Base-by-base conservation (phyloP, 2,888 invertebrate species). In the Gnatocerus cornutus region DNA sequence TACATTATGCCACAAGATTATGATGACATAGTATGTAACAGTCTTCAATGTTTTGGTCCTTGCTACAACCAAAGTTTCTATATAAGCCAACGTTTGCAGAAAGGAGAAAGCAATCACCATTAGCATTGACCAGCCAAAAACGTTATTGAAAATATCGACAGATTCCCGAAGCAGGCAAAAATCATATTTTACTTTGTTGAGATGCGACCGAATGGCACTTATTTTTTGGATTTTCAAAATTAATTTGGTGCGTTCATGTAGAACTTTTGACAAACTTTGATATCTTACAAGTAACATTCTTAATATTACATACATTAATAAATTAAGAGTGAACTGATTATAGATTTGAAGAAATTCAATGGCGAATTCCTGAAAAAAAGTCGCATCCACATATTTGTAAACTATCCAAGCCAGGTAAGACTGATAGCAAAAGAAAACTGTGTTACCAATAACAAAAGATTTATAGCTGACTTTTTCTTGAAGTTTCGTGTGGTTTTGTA, bases 91-190 rank as follows among this genome's bases (percentile, higher is more conserved):
- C 12, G 14, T 33, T 41, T 41, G 55, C 4, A 55, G 10, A 41
- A 9, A 16, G 2, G 55, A 39, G 39, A 55, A 55, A 7, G 39
- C 9, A 21, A 41, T 41, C n/a, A 12, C n/a, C 0, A 55, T 9
- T 1, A 55, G 70, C 69, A 74, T 61, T 59, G 6, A 75, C 55
- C 39, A 55, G 3, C 55, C 55, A 10, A 55, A 55, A 21, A 55
- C 14, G 21, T 41, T 21, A n/a, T 55, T 55, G 8, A 55, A 55
- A 0, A 21, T 21, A 10, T 55, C 41, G 2, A 55, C 21, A 2
- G 33, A 12, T 16, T 55, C 55, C n/a, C 21, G 3, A 10, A 55
- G 16, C n/a, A 37, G 6, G 12, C 16, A 55, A n/a, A 39, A n/a
- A 16, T 41, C 10, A 8, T n/a, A n/a, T 39, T 14, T 21, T 3